Conservation (phyloP, 2,113 vertebrate species). For the Hystrix cristata region DNA sequence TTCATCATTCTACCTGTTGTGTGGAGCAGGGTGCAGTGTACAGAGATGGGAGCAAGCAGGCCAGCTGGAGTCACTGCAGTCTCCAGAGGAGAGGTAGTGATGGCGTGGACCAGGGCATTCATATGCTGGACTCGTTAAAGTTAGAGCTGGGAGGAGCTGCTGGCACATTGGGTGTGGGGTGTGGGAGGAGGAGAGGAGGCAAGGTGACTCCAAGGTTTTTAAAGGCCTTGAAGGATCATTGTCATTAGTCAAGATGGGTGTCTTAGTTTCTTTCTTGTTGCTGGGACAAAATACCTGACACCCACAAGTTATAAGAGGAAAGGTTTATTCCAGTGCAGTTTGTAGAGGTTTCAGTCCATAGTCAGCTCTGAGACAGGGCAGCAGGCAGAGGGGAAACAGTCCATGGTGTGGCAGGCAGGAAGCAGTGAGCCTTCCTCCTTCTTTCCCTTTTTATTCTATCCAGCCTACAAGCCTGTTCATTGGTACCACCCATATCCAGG, state of each 20-base stretch:
- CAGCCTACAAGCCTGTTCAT: not conserved
- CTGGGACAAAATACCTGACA: not conserved
- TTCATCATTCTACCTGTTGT: not conserved
- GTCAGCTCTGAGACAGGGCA: not conserved
- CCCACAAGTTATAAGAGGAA: not conserved
- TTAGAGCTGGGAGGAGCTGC: not conserved
- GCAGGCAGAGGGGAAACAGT: not conserved
- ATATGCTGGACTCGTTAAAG: not conserved
- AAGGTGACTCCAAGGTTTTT: not conserved
- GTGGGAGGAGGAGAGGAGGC: not conserved
- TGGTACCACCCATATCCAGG: not conserved
- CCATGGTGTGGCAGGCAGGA: not conserved
- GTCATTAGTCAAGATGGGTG: not conserved
- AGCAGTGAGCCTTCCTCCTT: not conserved
- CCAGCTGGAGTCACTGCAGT: not conserved
- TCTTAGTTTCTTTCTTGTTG: not conserved
- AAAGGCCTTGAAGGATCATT: not conserved
- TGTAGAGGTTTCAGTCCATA: not conserved
- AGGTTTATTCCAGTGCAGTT: not conserved
- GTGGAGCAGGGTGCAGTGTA: too few relatives aligned
- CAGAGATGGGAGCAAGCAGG: not conserved
- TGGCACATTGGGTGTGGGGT: not conserved
- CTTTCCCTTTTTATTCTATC: not conserved
- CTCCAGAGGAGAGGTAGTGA: not conserved
- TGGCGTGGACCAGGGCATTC: not conserved